These are phyloP conservation scores for Thecocarcelia acutangulata DNA, from an alignment of 2,888 invertebrate species.

Conservation along the genomic window DNA sequence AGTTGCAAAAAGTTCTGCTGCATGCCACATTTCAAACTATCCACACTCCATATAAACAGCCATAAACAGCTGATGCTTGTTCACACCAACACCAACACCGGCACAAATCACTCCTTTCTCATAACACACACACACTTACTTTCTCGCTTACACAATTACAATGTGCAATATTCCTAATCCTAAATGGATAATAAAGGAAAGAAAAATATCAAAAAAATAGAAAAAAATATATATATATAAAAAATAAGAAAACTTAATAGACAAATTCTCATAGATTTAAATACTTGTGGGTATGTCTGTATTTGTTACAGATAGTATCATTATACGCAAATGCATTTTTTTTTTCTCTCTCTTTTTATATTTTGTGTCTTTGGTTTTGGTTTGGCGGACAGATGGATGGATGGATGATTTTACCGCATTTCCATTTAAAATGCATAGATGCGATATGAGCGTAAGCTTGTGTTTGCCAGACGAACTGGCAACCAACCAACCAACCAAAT, in stretches of 20 bases:
- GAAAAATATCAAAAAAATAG: neutral
- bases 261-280: slow-evolving; percentile 6
- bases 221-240: no score
- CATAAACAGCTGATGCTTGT: slow-evolving; percentile 67
- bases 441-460: slow-evolving; percentile 30
- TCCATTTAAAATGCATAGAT: slow-evolving; percentile 47
- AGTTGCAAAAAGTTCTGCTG: slow-evolving; percentile 55
- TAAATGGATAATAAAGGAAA: slow-evolving; percentile 42
- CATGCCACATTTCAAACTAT: slow-evolving; percentile 62
- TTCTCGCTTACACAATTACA: slow-evolving; percentile 23
- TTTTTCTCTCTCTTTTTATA: slow-evolving; percentile 1
- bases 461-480: slow-evolving; percentile 58
- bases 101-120: slow-evolving; percentile 44
- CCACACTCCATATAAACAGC: slow-evolving; percentile 57
- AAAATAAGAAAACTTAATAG: slow-evolving; percentile 1
- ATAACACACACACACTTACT: neutral
- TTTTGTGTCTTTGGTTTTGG: slow-evolving; percentile 62
- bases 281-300: neutral
- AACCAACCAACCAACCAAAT: slow-evolving; percentile 52
- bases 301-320: slow-evolving; percentile 56
- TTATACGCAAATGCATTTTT: slow-evolving; percentile 17
- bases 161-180: slow-evolving; percentile 58
- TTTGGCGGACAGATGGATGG: slow-evolving; percentile 67
- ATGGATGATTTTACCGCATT: slow-evolving; percentile 67
- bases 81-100: slow-evolving; percentile 44